These are phyloP conservation scores for Lepas anatifera DNA, from an alignment of 2,888 invertebrate species.

Conservation along the genomic window DNA sequence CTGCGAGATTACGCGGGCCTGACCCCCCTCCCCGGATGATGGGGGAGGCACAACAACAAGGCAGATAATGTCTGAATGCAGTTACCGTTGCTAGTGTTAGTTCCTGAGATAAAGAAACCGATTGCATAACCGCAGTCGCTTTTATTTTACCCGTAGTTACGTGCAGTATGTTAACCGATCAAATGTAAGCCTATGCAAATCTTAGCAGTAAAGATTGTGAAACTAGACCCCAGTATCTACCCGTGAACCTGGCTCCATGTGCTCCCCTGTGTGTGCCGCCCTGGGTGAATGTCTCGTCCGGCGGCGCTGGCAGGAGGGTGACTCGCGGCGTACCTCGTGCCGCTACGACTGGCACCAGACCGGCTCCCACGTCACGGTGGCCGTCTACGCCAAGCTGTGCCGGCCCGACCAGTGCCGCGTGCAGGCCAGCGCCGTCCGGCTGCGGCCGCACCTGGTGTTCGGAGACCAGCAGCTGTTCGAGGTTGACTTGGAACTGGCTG, in stretches of 20 bases:
- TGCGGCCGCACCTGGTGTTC: slow-evolving; percentile 49
- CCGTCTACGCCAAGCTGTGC: slow-evolving; percentile 83
- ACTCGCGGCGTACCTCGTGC: slow-evolving; percentile 39
- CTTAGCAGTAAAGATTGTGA: not conserved
- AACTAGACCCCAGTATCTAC: not conserved
- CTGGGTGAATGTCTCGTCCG: no score
- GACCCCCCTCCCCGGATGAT: no score
- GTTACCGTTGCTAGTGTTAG: no score
- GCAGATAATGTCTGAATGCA: no score
- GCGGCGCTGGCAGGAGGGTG: not conserved
- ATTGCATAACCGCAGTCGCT: no score
- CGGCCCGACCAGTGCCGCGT: slow-evolving; percentile 61
- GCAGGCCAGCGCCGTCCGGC: slow-evolving; percentile 68
- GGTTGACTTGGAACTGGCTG: slow-evolving; percentile 24
- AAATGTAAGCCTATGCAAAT: not conserved
- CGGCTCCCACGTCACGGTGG: slow-evolving; percentile 63
- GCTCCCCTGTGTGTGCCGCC: no score
- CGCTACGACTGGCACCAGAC: slow-evolving; percentile 96
- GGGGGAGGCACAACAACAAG: no score
- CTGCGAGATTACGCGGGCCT: no score
- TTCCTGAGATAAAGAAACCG: no score
- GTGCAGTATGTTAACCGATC: no score
- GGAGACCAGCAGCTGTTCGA: slow-evolving; percentile 21
- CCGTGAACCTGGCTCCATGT: not conserved
- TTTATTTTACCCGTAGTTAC: no score